Evolutionary conservation across 2,113 vertebrate genomes (phyloP).

Genomic region (Boulengeromyrus knoepffleri): DNA sequence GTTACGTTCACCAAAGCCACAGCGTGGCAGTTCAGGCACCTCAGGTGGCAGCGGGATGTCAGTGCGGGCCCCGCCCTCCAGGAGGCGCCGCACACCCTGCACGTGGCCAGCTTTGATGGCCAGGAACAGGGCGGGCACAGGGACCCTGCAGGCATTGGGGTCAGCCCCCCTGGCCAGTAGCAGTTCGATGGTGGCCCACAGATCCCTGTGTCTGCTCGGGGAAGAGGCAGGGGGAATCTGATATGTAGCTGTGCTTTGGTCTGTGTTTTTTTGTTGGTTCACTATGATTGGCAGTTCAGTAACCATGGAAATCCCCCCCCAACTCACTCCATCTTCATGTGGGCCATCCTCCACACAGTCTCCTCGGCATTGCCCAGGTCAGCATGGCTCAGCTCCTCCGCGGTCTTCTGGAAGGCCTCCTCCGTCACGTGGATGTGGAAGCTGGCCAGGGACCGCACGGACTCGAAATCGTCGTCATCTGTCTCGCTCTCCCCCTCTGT

Average conservation of each 20-base stretch:
- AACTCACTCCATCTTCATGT: conserved; percentile 51
- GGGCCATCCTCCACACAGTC: conserved; percentile 44
- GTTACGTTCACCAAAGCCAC: not conserved
- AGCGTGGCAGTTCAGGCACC: conserved; percentile 45
- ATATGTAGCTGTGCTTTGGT: not conserved
- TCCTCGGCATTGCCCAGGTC: conserved; percentile 36
- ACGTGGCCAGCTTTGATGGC: conserved; percentile 68
- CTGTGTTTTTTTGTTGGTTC: not conserved
- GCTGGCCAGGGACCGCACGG: conserved; percentile 32
- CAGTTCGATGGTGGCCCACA: conserved; percentile 63
- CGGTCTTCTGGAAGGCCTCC: conserved; percentile 38
- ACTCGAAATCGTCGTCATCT: conserved; percentile 28
- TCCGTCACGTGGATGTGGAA: conserved; percentile 35
- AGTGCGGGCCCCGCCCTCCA: conserved; percentile 65
- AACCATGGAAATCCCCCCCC: not conserved
- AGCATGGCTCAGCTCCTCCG: conserved; percentile 39
- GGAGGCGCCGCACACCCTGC: conserved; percentile 57
- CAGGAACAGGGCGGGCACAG: conserved; percentile 68
- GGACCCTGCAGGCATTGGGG: conserved; percentile 62
- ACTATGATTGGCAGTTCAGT: not conserved
- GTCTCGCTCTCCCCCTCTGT: conserved; percentile 5
- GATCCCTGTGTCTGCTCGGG: conserved; percentile 45
- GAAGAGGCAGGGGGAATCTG: not conserved
- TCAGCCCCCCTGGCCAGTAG: conserved; percentile 71
- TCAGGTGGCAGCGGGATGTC: conserved; percentile 57